Base-by-base conservation (phyloP, 2,113 vertebrate species). In the Boulengeromyrus knoepffleri region DNA sequence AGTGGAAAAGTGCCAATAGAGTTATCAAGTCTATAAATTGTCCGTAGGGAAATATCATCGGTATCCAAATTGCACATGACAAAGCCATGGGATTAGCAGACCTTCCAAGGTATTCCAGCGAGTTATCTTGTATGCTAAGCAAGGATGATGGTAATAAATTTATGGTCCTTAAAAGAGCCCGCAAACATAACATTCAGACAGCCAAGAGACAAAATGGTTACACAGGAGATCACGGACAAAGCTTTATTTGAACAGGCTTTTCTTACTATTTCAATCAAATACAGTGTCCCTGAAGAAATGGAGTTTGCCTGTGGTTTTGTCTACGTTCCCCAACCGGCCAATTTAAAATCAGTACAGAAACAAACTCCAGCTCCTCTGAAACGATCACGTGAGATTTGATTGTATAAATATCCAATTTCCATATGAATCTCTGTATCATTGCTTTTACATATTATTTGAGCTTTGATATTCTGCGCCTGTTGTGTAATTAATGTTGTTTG, bases 251-350 rank as follows among this genome's bases (percentile, higher is more conserved):
- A 52, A 31, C 31, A 39, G 50, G 10, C n/a, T 52, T 87, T 47
- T 45, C 80, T 84, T 84, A 8, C 42, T 27, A 12, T 6, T 31
- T 86, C 52, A 21, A 50, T 39, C 85, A 70, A 70, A 39, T 83
- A 52, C 3, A 90, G 77, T 27, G 39, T 62, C 47, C 50, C 50
- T 58, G 50, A 70, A 90, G 88, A 87, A 7, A 96, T 96, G 95
- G 95, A 96, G 90, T 95, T 96, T 92, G 95, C 95, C 83, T 95
- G 95, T 91, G 91, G 86, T 31, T 96, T 94, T 93, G 92, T 95
- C 91, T 95, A 95, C 77, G 93, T 95, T 49, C 91, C 92, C 0
- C 93, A 93, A 3, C 24, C 89, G 12, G 21, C 85, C 91, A 91
- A 2, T 90, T 92, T 92, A 88, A 93, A 80, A 87, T 90, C 91